Conservation (phyloP, 2,113 vertebrate genomes). For the Spea multiplicata region DNA sequence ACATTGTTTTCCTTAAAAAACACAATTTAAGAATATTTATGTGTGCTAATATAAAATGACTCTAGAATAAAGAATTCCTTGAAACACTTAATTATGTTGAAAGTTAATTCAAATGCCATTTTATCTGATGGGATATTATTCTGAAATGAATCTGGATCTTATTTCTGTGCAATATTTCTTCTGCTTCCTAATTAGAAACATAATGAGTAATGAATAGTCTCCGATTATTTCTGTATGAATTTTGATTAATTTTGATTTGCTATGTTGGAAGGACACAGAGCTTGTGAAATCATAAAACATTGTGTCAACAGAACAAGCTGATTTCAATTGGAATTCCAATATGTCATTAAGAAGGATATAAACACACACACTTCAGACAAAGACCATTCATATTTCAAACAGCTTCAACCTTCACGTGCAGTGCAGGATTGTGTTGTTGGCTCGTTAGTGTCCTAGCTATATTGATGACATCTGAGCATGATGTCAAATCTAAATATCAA, state of each 20-base stretch:
- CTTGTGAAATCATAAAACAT: neutral
- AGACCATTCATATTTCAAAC: conserved; percentile 36
- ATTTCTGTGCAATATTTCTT: neutral
- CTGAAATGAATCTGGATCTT: neutral
- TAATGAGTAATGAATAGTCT: neutral
- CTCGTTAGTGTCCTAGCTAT: conserved; percentile 34
- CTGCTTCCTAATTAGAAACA: neutral
- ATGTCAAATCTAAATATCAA: conserved; percentile 48
- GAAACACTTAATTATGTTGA: too few relatives aligned
- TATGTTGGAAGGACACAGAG: neutral
- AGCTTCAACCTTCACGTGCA: conserved; percentile 7
- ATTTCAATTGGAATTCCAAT: conserved; percentile 39
- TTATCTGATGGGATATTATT: too few relatives aligned
- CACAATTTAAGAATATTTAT: too few relatives aligned
- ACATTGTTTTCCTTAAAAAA: too few relatives aligned
- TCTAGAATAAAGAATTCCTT: too few relatives aligned
- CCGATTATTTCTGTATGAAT: neutral
- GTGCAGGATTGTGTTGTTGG: conserved; percentile 16
- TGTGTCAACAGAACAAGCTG: conserved; percentile 14
- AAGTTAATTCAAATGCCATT: too few relatives aligned
- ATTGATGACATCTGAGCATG: conserved; percentile 44
- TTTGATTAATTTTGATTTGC: neutral
- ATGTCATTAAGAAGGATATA: conserved; percentile 33
- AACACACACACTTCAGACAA: conserved; percentile 32
- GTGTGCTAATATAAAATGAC: too few relatives aligned